Evolutionary conservation across 2,113 vertebrate species (phyloP).

Genomic region (Chaetorhynchus papuensis): DNA sequence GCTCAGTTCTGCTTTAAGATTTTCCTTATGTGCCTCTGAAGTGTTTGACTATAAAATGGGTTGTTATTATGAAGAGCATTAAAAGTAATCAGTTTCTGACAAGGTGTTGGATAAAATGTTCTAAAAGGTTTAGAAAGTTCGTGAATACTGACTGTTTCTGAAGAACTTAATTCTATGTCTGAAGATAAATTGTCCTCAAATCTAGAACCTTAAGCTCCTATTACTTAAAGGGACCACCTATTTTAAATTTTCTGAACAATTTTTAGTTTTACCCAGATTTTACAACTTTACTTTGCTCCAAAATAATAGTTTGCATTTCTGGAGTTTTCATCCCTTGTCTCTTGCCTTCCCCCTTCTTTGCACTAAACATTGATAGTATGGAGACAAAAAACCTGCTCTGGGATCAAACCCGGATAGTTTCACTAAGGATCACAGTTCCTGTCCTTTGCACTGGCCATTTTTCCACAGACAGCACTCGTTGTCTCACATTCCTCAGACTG

Average conservation of each 20-base stretch:
- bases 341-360: background rate
- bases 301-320: background rate
- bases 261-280: background rate
- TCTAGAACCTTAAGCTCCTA: background rate
- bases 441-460: background rate
- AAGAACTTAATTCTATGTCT: background rate
- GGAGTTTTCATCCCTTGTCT: background rate
- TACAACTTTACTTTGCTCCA: background rate
- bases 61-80: background rate
- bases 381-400: background rate
- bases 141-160: background rate
- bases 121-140: background rate
- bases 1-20: background rate
- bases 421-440: background rate
- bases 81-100: background rate
- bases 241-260: background rate
- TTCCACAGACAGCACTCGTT: background rate
- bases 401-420: background rate
- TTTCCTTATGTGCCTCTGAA: background rate
- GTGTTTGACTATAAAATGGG: background rate
- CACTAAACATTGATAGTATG: rapidly evolving
- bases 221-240: background rate
- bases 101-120: background rate
- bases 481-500: background rate
- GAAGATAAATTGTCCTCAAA: background rate